Conservation (phyloP, 2,113 vertebrate genomes). For the Bambusicola thoracicus region DNA sequence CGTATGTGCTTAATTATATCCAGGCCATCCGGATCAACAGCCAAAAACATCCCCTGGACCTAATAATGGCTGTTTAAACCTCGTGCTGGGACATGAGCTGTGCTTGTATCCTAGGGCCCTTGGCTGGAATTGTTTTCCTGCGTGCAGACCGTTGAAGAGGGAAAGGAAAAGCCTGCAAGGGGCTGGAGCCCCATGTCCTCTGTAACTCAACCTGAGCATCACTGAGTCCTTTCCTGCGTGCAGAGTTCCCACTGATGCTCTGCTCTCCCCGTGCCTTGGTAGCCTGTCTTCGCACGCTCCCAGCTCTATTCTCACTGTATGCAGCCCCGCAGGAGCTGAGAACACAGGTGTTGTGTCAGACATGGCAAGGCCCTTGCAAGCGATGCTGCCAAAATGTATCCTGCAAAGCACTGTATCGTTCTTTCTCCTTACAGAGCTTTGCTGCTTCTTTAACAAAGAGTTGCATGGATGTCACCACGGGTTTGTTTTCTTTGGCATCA, state of each 20-base stretch:
- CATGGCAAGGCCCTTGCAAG: background rate
- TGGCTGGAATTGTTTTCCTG: background rate
- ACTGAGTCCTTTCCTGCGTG: background rate
- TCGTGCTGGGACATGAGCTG: fast-evolving
- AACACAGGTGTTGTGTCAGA: background rate
- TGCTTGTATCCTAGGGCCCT: background rate
- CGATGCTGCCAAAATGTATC: background rate
- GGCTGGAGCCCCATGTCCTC: background rate
- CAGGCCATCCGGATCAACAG: background rate
- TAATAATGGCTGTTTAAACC: slow-evolving; percentile 4
- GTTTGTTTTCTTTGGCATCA: slow-evolving; percentile 1
- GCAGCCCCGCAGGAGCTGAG: background rate
- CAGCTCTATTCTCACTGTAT: background rate
- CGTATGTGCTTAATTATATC: slow-evolving; percentile 20
- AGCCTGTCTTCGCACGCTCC: fast-evolving
- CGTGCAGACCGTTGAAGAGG: background rate
- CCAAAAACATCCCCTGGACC: background rate
- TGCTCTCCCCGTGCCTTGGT: background rate
- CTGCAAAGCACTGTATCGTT: background rate
- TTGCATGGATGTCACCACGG: background rate
- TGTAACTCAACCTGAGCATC: background rate
- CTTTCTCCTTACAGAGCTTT: fast-evolving
- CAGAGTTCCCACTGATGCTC: background rate
- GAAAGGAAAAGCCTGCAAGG: background rate
- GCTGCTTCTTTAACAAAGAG: background rate